Percentiles rank a stretch among this genome's conserved stretches.
These are phyloP conservation scores for Pheosia gnoma DNA, from an alignment of 2,888 invertebrate species.

Conservation along the genomic window DNA sequence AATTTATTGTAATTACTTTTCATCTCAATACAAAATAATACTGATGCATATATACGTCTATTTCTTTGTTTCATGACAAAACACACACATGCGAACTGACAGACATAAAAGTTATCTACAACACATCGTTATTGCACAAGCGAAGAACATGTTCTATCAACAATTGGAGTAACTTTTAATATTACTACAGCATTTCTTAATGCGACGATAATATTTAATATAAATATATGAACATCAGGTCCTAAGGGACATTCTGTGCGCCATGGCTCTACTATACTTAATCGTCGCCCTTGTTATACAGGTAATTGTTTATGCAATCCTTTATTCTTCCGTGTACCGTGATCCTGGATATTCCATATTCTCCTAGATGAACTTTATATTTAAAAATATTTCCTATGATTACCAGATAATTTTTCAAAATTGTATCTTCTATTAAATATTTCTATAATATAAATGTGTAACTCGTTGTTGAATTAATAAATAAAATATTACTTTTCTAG, in stretches of 20 bases:
- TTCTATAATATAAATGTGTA: not conserved
- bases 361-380: not conserved
- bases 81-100: not conserved
- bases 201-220: constrained; percentile 53
- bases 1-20: not conserved
- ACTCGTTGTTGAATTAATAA: not conserved
- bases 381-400: no score
- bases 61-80: not conserved
- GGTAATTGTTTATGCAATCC: constrained; percentile 49
- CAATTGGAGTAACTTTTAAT: constrained; percentile 33
- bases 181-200: constrained; percentile 56
- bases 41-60: not conserved
- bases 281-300: constrained; percentile 65
- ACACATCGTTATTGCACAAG: constrained; percentile 32
- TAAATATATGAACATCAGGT: constrained; percentile 47
- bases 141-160: constrained; percentile 48
- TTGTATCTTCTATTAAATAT: no score
- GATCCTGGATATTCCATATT: constrained; percentile 3
- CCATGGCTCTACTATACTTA: constrained; percentile 65
- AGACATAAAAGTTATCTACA: constrained; percentile 1
- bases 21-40: not conserved
- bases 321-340: constrained; percentile 9
- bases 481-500: constrained; percentile 46
- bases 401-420: no score
- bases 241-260: constrained; percentile 37